A percentile compares a stretch with the other conserved stretches of the same genome.
Conservation (phyloP, 2,113 vertebrate genomes). For the Psilopsiagon aurifrons region DNA sequence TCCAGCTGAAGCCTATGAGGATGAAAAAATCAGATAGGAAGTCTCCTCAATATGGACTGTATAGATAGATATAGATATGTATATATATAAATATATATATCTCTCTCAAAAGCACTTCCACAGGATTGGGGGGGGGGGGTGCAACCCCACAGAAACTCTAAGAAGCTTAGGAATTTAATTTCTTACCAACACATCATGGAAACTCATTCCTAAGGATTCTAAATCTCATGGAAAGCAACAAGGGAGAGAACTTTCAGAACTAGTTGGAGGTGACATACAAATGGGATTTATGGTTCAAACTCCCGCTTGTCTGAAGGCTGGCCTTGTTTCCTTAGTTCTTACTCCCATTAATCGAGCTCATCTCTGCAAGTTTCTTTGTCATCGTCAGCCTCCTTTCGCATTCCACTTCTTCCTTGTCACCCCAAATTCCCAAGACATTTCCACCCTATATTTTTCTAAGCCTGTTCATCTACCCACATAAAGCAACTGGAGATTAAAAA, state of each 20-base stretch:
- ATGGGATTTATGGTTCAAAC: neutral
- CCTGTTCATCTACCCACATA: neutral
- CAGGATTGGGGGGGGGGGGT: too few species aligned
- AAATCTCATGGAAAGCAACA: neutral
- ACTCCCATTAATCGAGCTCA: neutral
- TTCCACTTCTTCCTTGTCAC: neutral
- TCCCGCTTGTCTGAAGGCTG: neutral
- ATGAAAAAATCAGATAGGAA: neutral
- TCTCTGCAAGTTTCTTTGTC: neutral
- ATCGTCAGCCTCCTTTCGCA: neutral
- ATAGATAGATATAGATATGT: neutral
- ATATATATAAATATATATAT: neutral
- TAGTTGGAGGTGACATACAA: neutral
- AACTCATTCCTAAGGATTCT: neutral
- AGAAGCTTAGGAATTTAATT: neutral
- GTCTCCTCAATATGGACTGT: neutral
- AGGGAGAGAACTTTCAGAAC: neutral
- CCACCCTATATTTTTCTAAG: neutral
- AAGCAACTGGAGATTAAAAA: neutral
- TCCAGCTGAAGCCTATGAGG: neutral
- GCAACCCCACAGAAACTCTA: neutral
- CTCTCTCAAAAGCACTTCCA: neutral
- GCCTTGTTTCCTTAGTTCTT: neutral
- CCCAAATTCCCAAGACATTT: neutral
- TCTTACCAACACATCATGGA: neutral